Percentiles rank a stretch among this genome's conserved stretches.
Evolutionary conservation across 2,113 vertebrate genomes (phyloP).

Genomic region (Psilopsiagon aymara): DNA sequence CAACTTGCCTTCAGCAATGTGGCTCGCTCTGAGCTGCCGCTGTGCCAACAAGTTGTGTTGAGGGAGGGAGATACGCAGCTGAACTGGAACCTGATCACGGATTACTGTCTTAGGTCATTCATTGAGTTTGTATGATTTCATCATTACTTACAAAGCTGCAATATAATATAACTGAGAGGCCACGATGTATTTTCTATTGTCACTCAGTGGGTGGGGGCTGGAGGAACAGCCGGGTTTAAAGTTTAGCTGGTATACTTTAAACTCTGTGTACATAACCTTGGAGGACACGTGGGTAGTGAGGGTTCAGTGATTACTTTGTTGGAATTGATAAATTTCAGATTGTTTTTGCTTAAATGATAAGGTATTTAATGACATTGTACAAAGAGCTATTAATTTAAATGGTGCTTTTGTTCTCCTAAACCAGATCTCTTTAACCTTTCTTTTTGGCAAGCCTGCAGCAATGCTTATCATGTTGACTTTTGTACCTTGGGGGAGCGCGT

Average conservation of each 20-base stretch:
- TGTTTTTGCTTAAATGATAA: constrained; percentile 58
- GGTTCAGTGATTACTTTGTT: constrained; percentile 29
- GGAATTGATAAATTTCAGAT: constrained; percentile 34
- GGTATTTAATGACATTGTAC: constrained; percentile 61
- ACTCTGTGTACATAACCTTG: constrained; percentile 63
- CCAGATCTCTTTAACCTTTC: constrained; percentile 39
- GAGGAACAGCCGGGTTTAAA: constrained; percentile 58
- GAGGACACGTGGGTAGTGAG: constrained; percentile 29
- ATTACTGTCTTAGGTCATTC: constrained; percentile 50
- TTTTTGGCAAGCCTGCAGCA: constrained; percentile 53
- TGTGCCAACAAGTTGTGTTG: not conserved
- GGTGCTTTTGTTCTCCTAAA: constrained; percentile 57
- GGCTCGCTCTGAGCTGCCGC: not conserved
- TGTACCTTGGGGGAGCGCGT: constrained; percentile 12
- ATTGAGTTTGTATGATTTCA: constrained; percentile 51
- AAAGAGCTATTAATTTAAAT: constrained; percentile 67
- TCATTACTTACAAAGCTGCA: constrained; percentile 75
- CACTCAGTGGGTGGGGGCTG: constrained; percentile 8
- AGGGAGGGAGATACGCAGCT: constrained; percentile 48
- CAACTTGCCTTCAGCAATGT: not conserved
- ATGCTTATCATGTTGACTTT: constrained; percentile 30
- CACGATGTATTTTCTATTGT: constrained; percentile 47
- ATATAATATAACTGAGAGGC: constrained; percentile 75
- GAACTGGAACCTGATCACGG: constrained; percentile 10
- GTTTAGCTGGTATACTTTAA: constrained; percentile 70